A percentile compares a stretch with the other conserved stretches of the same genome.
Evolutionary conservation across 37 sponge, comb jelly and placozoan species (phyloP).

Genomic region (Agelas oroides): DNA sequence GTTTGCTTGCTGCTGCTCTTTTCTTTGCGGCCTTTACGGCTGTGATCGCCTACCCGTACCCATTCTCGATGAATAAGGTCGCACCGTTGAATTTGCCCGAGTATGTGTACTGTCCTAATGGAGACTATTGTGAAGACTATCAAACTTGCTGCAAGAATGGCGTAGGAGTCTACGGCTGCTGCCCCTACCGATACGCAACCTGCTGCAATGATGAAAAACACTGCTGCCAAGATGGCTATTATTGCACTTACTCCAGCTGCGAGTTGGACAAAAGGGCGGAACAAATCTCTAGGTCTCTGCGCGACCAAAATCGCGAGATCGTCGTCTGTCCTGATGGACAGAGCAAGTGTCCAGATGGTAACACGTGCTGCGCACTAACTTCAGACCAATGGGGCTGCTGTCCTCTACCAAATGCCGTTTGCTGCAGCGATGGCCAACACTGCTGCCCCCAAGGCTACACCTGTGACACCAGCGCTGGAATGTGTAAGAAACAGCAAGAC

Average conservation of each 20-base stretch:
- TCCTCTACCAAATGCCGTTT: conserved; percentile 71
- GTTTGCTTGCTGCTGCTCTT: no score
- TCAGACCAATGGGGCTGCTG: conserved; percentile 78
- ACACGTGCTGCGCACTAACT: conserved; percentile 75
- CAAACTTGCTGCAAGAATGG: conserved; percentile 75
- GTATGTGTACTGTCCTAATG: conserved; percentile 62
- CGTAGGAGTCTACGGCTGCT: conserved; percentile 73
- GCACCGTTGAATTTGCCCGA: no score
- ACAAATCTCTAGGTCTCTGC: not conserved
- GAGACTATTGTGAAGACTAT: conserved; percentile 51
- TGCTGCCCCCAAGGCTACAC: conserved; percentile 81
- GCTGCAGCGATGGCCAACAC: conserved; percentile 64
- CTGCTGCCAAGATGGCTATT: conserved; percentile 75
- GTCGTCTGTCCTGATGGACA: conserved; percentile 3
- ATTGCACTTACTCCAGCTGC: conserved; percentile 57
- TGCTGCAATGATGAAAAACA: conserved; percentile 79
- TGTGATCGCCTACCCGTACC: no score
- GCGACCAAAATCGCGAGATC: not conserved
- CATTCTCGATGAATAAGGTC: no score
- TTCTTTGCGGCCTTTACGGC: no score
- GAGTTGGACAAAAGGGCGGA: conserved; percentile 32
- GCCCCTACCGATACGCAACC: conserved; percentile 74
- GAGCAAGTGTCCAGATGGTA: no score
- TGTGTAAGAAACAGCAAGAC: conserved; percentile 50
- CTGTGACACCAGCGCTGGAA: conserved; percentile 61